Base-by-base conservation (phyloP, 64 coral and sea anemone species). In the Montipora cactus region DNA sequence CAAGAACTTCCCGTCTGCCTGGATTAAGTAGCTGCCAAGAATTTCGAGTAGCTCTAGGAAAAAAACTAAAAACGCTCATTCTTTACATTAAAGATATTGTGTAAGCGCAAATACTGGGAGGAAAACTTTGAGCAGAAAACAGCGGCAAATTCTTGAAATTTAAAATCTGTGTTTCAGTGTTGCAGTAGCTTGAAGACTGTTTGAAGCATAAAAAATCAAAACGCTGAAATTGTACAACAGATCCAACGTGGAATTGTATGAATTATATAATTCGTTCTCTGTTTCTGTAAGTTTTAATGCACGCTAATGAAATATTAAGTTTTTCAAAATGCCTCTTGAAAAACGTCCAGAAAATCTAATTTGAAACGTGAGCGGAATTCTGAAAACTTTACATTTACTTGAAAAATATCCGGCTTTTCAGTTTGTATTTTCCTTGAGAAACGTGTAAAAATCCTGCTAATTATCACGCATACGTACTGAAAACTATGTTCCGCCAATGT, bases 391-490 rank as follows among this genome's bases (percentile, higher is more conserved):
- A 21, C 10, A 20, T 73, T 28, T 73, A 73, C 10, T 8, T 5
- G 37, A 37, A 73, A 20, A 73, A 64, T 64, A 64, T 64, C 61
- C 61, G 61, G 61, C 61, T 64, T 64, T 64, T 64, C 61, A 64
- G 14, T 64, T 64, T 64, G 8, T 15, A 3, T 86, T 86, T 19
- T 64, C 62, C 62, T 37, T 23, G 18, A 47, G 13, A 71, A 69
- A 64, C 19, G 62, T 49, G 16, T 46, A 86, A 69, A 86, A 66
- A 16, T 50, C 45, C 71, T 67, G 8, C 10, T n/a, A 86, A 86
- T 86, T 71, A 86, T 86, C 46, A 20, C 4, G 21, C 3, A 16
- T 47, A 8, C 81, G 44, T 49, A 12, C 71, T 59, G 53, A 50
- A 4, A 67, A 49, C 7, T 7, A 21, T 20, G 44, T 78, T 46